Base-by-base conservation (phyloP, 1,140 invertebrate species). In the Aphelinus atriplicis region DNA sequence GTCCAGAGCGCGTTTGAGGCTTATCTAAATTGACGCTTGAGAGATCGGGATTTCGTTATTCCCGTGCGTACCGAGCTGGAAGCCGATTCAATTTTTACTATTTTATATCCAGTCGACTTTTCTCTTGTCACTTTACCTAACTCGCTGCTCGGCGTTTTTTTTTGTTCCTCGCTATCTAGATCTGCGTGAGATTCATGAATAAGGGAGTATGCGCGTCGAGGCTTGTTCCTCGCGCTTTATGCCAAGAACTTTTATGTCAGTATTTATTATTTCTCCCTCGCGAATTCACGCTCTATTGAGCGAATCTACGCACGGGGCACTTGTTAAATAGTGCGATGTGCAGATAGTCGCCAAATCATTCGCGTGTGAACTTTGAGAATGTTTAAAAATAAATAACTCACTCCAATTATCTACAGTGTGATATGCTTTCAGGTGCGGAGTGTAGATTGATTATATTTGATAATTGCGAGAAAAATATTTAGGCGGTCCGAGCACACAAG, bases 1-100 rank as follows among this genome's bases (percentile, higher is more conserved):
- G 71, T 68, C 42, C 65, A 75, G 67, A 69, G 67, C 58, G 58
- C 53, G 61, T 70, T 58, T 75, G 73, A 75, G 50, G 62, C 74
- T 75, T 71, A 75, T 75, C 74, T 75, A 71, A 75, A 75, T 75
- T 75, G 74, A 75, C 68, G 63, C 68, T 55, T 60, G 62, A 75
- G 42, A 71, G 68, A 75, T 71, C 68, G 68, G 43, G 50, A 60
- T 68, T 67, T 67, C 57, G 64, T 67, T 62, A 68, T 68, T 53
- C 65, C 9, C 43, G 50, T 45, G 72, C 53, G n/a, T 60, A 68
- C 47, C 72, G 45, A 68, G 45, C 58, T 42, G 65, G 72, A 74
- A 74, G 50, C 50, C 56, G 57, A 74, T 68, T 68, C 65, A 74
- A 68, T 74, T 74, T 74, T 74, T 74, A 68, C 56, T 7, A 7